phyloP scores from a whole-genome alignment of 2,888 invertebrate genomes.

The Electrophaes corylata region DNA sequence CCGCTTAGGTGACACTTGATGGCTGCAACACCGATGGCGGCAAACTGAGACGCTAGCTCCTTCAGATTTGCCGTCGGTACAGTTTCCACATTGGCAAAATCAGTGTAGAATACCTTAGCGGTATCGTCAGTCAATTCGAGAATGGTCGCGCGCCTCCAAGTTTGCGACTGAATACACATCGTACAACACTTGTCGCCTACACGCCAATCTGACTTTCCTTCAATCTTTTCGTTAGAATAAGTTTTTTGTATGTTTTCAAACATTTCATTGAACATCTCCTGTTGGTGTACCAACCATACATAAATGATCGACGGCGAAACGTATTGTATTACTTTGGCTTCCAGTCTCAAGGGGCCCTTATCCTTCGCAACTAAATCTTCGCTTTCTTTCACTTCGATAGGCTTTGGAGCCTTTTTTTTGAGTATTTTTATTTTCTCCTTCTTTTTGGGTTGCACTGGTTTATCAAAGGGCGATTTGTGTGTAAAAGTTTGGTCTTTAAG shows the following conservation, averaged over 20 bases:
- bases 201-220: constrained; percentile 71
- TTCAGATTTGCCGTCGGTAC: constrained; percentile 75
- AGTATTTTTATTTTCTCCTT: constrained; percentile 45
- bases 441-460: constrained; percentile 33
- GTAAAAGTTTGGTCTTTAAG: constrained; percentile 56
- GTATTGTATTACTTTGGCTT: constrained; percentile 77
- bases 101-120: constrained; percentile 86
- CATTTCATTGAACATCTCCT: constrained; percentile 72
- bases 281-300: constrained; percentile 78
- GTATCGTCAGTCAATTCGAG: constrained; percentile 63
- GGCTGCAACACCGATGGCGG: constrained; percentile 81
- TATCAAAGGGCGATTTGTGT: constrained; percentile 54
- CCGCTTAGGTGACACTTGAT: constrained; percentile 88
- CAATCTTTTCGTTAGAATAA: constrained; percentile 62
- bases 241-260: constrained; percentile 82
- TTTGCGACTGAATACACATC: constrained; percentile 71
- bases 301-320: constrained; percentile 86
- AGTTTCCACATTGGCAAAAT: constrained; percentile 84
- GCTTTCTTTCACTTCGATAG: constrained; percentile 44
- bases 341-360: constrained; percentile 76
- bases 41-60: constrained; percentile 78
- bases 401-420: constrained; percentile 46
- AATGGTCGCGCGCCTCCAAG: constrained; percentile 86
- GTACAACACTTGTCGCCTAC: constrained; percentile 78
- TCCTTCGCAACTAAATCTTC: constrained; percentile 68